Conservation (phyloP, 2,113 vertebrate species). For the Orycteropus afer region DNA sequence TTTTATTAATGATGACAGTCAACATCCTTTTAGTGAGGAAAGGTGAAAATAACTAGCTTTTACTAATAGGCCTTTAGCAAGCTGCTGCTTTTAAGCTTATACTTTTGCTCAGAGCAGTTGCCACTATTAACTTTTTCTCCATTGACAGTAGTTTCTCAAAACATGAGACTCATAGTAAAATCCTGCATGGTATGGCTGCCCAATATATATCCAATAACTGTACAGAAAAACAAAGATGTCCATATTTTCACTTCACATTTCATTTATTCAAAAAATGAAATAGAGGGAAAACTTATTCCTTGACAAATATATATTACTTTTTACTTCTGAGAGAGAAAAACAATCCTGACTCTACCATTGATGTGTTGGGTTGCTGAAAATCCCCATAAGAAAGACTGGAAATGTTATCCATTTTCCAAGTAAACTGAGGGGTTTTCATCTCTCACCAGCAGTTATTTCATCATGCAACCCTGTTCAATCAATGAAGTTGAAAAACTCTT, state of each 20-base stretch:
- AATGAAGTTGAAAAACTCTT: background rate
- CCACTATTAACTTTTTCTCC: background rate
- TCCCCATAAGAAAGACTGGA: constrained; percentile 16
- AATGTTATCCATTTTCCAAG: background rate
- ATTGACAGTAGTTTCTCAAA: background rate
- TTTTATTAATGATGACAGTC: constrained; percentile 44
- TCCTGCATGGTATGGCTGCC: background rate
- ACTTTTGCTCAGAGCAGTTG: background rate
- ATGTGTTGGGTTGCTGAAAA: background rate
- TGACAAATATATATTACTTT: constrained; percentile 30
- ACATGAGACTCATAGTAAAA: background rate
- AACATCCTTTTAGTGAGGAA: constrained; percentile 27
- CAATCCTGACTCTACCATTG: background rate
- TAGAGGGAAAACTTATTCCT: background rate
- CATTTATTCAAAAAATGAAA: constrained; percentile 42
- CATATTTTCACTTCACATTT: background rate
- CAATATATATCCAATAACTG: background rate
- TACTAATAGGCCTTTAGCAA: background rate
- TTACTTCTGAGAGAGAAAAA: constrained; percentile 7
- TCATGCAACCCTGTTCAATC: background rate
- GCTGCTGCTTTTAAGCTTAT: background rate
- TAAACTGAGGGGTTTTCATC: background rate
- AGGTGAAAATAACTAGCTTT: constrained; percentile 25
- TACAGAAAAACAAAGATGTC: background rate
- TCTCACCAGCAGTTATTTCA: background rate